These are phyloP conservation scores for Brachyopa scutellaris DNA, from an alignment of 2,888 invertebrate genomes.

Conservation along the genomic window DNA sequence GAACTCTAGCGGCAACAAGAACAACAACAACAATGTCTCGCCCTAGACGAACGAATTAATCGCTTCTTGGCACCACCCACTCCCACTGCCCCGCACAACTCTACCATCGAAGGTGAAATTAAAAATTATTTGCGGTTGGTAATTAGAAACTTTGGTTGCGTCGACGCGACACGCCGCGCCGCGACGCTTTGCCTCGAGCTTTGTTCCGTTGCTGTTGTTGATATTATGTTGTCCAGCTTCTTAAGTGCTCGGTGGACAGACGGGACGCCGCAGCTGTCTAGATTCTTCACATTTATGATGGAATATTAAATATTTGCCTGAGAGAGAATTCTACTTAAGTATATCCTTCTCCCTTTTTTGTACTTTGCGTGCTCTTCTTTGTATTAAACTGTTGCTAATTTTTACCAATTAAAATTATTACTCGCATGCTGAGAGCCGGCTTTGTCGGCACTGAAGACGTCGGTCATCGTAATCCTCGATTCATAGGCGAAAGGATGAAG, in stretches of 20 bases:
- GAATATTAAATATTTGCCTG: conserved; percentile 54
- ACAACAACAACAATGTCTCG: conserved; percentile 16
- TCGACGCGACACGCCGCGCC: conserved; percentile 9
- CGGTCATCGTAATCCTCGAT: background rate
- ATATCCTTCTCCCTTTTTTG: conserved; percentile 1
- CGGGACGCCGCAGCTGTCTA: conserved; percentile 8
- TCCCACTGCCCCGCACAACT: background rate
- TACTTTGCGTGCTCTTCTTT: conserved; percentile 1
- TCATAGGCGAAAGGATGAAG: background rate
- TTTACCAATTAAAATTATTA: conserved; percentile 58
- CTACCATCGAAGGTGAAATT: conserved; percentile 31
- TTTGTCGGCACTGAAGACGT: conserved; percentile 43
- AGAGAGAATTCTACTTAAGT: background rate
- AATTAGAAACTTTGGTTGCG: conserved; percentile 64
- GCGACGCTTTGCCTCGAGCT: conserved; percentile 14
- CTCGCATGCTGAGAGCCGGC: conserved; percentile 11
- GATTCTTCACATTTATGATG: background rate
- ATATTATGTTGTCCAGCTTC: conserved; percentile 49
- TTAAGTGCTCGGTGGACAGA: conserved; percentile 12
- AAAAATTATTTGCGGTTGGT: conserved; percentile 65
- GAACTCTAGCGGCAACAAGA: conserved; percentile 4
- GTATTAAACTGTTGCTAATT: conserved; percentile 59
- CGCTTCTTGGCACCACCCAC: conserved; percentile 58
- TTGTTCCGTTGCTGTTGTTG: background rate
- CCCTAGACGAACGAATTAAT: conserved; percentile 28